phyloP scores from a whole-genome alignment of 2,797 vertebrate species.

The Sebastiscus albofasciatus region DNA sequence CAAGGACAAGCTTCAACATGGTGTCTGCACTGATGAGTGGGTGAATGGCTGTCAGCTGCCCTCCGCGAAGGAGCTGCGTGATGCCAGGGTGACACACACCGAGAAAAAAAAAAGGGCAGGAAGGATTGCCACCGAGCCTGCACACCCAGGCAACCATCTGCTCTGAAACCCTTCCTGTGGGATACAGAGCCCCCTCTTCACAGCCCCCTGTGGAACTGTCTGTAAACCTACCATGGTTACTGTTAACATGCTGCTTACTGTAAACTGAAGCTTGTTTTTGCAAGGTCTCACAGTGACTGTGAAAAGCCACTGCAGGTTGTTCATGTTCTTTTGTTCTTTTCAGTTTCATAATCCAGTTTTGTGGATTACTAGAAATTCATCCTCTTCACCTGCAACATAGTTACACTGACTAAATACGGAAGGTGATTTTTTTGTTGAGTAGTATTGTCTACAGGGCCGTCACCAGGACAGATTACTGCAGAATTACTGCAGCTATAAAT shows the following conservation, averaged over 20 bases:
- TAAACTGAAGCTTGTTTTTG: slow-evolving; percentile 22
- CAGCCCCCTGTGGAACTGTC: slow-evolving; percentile 37
- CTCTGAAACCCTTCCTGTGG: slow-evolving; percentile 60
- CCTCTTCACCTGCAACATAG: not conserved
- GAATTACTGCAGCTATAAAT: not conserved
- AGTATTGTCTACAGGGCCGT: not conserved
- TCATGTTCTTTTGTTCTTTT: not conserved
- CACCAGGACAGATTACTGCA: not conserved
- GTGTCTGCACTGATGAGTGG: slow-evolving; percentile 59
- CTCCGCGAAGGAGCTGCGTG: slow-evolving; percentile 59
- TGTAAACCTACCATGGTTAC: slow-evolving; percentile 30
- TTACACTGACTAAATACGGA: not conserved
- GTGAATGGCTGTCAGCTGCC: slow-evolving; percentile 68
- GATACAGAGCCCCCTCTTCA: slow-evolving; percentile 44
- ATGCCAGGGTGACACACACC: slow-evolving; percentile 54
- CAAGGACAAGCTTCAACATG: slow-evolving; percentile 59
- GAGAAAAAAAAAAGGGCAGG: slow-evolving; percentile 35
- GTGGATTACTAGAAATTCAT: not conserved
- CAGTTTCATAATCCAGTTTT: not conserved
- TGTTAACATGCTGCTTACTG: slow-evolving; percentile 35
- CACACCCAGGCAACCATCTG: slow-evolving; percentile 76
- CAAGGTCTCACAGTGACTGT: not conserved
- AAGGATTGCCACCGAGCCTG: slow-evolving; percentile 58
- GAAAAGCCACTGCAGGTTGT: not conserved
- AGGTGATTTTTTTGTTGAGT: not conserved